A percentile compares a stretch with the other conserved stretches of the same genome.
These are phyloP conservation scores for Brachyopa scutellaris DNA, from an alignment of 2,888 invertebrate genomes.

Conservation along the genomic window DNA sequence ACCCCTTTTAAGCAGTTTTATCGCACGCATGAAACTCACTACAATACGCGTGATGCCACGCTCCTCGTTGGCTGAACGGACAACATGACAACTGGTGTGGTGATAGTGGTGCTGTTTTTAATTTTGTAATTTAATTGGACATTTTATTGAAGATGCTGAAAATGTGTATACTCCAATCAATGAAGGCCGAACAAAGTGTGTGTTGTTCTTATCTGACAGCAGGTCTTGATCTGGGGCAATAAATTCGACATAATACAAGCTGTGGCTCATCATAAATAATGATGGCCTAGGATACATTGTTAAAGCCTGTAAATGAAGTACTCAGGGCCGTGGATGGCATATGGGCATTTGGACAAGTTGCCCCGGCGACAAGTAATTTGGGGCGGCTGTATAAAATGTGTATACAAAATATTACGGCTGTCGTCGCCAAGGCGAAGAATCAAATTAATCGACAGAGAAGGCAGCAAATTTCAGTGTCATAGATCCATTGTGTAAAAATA, in stretches of 20 bases:
- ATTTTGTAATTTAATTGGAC: conserved; percentile 59
- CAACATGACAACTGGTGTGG: not conserved
- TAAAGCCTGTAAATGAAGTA: too few relatives aligned
- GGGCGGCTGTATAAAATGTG: too few relatives aligned
- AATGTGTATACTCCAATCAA: conserved; percentile 51
- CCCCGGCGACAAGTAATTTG: too few relatives aligned
- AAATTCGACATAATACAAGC: not conserved
- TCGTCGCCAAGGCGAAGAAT: too few relatives aligned
- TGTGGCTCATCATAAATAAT: too few relatives aligned
- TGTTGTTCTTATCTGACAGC: conserved; percentile 27
- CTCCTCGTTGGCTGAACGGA: not conserved
- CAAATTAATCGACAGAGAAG: too few relatives aligned
- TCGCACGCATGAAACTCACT: conserved; percentile 66
- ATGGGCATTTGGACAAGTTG: too few relatives aligned
- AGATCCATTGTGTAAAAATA: too few relatives aligned
- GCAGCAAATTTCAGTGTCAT: too few relatives aligned
- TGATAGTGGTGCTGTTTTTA: conserved; percentile 38
- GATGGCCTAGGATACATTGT: too few relatives aligned
- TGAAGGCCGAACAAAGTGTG: conserved; percentile 27
- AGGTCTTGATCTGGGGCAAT: conserved; percentile 51
- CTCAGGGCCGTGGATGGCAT: too few relatives aligned
- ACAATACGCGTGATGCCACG: conserved; percentile 51
- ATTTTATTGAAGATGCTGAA: conserved; percentile 49
- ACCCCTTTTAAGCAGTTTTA: conserved; percentile 50
- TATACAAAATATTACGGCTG: too few relatives aligned